A percentile compares a stretch with the other conserved stretches of the same genome.
These are phyloP conservation scores for Cotesia typhae DNA, from an alignment of 1,140 invertebrate species.

Conservation along the genomic window DNA sequence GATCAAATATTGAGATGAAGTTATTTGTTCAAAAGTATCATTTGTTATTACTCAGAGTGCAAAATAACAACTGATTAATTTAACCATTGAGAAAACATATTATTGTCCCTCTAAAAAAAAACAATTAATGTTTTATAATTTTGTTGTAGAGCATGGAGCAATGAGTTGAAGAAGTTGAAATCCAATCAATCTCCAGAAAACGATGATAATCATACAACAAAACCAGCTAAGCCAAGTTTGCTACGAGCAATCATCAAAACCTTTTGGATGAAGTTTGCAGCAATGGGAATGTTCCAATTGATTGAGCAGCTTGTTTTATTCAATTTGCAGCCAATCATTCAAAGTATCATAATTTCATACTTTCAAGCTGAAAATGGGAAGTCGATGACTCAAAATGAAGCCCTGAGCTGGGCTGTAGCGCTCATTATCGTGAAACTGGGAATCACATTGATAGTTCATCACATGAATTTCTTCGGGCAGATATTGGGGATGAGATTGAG, in stretches of 20 bases:
- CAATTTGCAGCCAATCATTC: constrained; percentile 64
- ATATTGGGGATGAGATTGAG: constrained; percentile 66
- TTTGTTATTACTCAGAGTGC: constrained; percentile 51
- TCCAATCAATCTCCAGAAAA: constrained; percentile 51
- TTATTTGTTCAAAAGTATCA: no score
- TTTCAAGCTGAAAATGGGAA: constrained; percentile 56
- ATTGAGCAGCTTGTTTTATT: constrained; percentile 51
- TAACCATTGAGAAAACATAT: constrained; percentile 46
- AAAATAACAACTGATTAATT: constrained; percentile 8
- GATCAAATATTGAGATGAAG: no score
- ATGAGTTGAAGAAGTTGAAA: constrained; percentile 58
- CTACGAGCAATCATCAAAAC: constrained; percentile 59
- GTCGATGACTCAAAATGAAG: constrained; percentile 47
- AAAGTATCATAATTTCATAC: constrained; percentile 67
- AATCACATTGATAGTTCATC: constrained; percentile 59
- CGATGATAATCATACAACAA: constrained; percentile 59
- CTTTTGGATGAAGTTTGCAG: constrained; percentile 62
- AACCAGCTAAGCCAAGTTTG: constrained; percentile 58
- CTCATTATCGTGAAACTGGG: constrained; percentile 53
- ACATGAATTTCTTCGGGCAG: constrained; percentile 68
- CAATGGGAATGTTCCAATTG: constrained; percentile 58
- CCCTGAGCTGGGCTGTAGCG: constrained; percentile 54
- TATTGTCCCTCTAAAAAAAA: constrained; percentile 53
- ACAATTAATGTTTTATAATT: neutral
- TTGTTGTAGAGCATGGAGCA: constrained; percentile 35